Conservation (phyloP, 2,113 vertebrate species). For the Vombatus ursinus region DNA sequence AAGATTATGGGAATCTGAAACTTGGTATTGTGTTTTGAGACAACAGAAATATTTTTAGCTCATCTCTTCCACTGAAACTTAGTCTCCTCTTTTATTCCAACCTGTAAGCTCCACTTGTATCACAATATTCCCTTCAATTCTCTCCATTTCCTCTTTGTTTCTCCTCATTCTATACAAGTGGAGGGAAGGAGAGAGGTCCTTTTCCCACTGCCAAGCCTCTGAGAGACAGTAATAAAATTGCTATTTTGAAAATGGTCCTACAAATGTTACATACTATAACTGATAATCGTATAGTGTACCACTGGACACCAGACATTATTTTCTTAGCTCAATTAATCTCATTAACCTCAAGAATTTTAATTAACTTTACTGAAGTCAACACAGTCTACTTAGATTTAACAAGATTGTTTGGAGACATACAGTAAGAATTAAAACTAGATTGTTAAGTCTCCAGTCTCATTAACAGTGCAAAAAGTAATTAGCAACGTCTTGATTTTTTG, state of each 20-base stretch:
- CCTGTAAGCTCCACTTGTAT: background rate
- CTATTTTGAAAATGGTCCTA: slow-evolving; percentile 33
- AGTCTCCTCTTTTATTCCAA: background rate
- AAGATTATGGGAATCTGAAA: slow-evolving; percentile 7
- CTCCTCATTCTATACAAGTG: background rate
- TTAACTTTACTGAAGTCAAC: slow-evolving; percentile 79
- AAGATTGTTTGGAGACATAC: slow-evolving; percentile 72
- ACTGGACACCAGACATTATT: slow-evolving; percentile 65
- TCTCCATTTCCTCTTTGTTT: background rate
- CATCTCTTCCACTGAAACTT: background rate
- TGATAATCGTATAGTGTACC: slow-evolving; percentile 55
- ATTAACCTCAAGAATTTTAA: slow-evolving; percentile 84
- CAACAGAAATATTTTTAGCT: slow-evolving; percentile 12
- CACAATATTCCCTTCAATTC: slow-evolving; percentile 2
- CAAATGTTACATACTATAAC: slow-evolving; percentile 49
- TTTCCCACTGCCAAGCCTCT: slow-evolving; percentile 12
- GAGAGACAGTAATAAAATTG: slow-evolving; percentile 43
- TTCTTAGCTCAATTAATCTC: slow-evolving; percentile 79
- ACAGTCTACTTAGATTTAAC: slow-evolving; percentile 66
- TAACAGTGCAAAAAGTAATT: slow-evolving; percentile 79
- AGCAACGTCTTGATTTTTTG: slow-evolving; percentile 63
- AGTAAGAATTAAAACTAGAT: slow-evolving; percentile 69
- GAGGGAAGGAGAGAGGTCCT: background rate
- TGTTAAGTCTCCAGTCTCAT: slow-evolving; percentile 75
- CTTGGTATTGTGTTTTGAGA: background rate